phyloP scores from a whole-genome alignment of 2,113 vertebrate genomes.

The Paralichthys olivaceus region DNA sequence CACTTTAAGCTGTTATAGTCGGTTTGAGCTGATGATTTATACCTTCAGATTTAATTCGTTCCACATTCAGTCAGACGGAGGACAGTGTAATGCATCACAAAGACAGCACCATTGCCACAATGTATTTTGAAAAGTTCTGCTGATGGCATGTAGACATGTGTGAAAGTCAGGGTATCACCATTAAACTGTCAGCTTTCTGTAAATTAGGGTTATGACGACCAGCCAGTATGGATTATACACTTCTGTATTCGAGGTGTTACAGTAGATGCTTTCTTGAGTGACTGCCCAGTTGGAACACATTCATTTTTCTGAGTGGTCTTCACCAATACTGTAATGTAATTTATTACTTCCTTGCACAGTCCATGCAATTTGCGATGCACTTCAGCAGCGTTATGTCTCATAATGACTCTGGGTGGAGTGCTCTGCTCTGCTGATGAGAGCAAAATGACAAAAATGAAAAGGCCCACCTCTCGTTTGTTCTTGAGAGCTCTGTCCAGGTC shows the following conservation, averaged over 20 bases:
- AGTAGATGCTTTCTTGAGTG: constrained; percentile 19
- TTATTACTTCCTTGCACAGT: constrained; percentile 44
- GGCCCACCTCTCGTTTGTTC: constrained; percentile 82
- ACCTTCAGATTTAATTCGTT: not conserved
- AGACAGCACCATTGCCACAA: not conserved
- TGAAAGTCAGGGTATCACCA: constrained; percentile 21
- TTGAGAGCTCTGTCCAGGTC: constrained; percentile 91
- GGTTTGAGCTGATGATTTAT: not conserved
- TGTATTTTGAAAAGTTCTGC: constrained; percentile 8
- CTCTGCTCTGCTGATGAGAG: constrained; percentile 18
- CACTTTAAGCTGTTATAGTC: too few species aligned
- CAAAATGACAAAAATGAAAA: not conserved
- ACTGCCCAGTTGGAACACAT: constrained; percentile 36
- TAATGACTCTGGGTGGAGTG: constrained; percentile 3
- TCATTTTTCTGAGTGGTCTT: constrained; percentile 50
- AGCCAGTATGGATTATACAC: constrained; percentile 2
- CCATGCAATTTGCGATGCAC: constrained; percentile 22
- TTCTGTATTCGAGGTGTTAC: not conserved
- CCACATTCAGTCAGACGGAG: not conserved
- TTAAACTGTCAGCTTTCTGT: constrained; percentile 37
- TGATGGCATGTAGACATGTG: constrained; percentile 8
- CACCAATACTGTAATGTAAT: constrained; percentile 33
- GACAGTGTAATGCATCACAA: constrained; percentile 15
- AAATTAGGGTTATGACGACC: constrained; percentile 8
- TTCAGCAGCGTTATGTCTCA: constrained; percentile 32